Evolutionary conservation across 92 coral and sea anemone species (phyloP).

Genomic region (Zoanthus sansibaricus): DNA sequence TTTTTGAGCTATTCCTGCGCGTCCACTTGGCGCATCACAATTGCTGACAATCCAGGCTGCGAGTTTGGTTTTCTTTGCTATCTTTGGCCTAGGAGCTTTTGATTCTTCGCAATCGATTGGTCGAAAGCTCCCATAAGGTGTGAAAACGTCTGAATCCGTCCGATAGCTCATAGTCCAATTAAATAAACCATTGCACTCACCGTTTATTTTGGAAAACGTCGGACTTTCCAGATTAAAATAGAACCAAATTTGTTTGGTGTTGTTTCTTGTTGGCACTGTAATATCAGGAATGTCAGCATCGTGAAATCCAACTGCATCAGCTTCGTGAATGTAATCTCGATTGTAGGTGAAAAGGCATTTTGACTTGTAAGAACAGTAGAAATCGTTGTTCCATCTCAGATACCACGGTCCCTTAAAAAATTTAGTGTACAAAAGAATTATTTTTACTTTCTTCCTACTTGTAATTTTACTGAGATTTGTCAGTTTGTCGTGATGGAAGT

Average conservation of each 20-base stretch:
- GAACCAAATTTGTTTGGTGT: constrained; percentile 57
- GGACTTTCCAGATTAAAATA: constrained; percentile 70
- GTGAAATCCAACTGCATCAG: constrained; percentile 64
- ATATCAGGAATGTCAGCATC: constrained; percentile 64
- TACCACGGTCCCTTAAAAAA: constrained; percentile 68
- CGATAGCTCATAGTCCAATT: constrained; percentile 74
- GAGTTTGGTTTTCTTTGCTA: constrained; percentile 42
- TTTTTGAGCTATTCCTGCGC: constrained; percentile 33
- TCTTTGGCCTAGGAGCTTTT: constrained; percentile 5
- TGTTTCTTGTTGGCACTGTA: constrained; percentile 53
- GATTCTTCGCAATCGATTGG: constrained; percentile 43
- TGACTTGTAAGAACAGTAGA: constrained; percentile 40
- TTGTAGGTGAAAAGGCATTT: constrained; percentile 60
- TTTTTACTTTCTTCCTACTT: neutral
- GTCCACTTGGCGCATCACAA: constrained; percentile 50
- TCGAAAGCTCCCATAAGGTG: constrained; percentile 63
- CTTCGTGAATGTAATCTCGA: constrained; percentile 31
- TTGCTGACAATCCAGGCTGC: constrained; percentile 59
- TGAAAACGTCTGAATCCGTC: constrained; percentile 58
- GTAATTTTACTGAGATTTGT: neutral
- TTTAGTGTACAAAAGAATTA: constrained; percentile 55
- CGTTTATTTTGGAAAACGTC: constrained; percentile 41
- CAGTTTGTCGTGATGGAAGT: neutral
- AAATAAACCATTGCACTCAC: constrained; percentile 39
- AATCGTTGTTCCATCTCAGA: constrained; percentile 56